These are phyloP conservation scores for Synanthedon vespiformis DNA, from an alignment of 2,888 invertebrate species.

Conservation along the genomic window DNA sequence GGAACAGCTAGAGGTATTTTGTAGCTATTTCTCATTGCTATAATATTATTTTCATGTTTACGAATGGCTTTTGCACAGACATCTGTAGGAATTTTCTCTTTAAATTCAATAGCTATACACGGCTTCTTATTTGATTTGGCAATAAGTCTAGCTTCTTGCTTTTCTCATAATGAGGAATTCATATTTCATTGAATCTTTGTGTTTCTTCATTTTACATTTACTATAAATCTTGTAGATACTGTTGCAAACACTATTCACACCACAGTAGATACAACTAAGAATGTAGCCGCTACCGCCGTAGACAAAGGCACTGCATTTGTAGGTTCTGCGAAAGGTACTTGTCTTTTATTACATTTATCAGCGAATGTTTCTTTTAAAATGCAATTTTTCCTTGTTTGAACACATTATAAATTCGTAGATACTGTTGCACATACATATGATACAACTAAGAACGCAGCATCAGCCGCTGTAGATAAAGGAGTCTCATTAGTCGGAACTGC, in stretches of 20 bases:
- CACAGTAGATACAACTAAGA: slow-evolving; percentile 36
- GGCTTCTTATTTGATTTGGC: no score
- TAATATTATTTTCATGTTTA: no score
- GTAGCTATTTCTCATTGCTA: background rate
- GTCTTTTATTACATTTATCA: no score
- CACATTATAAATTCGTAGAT: slow-evolving; percentile 2
- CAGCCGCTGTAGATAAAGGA: slow-evolving; percentile 19
- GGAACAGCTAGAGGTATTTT: slow-evolving; percentile 30
- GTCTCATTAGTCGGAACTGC: slow-evolving; percentile 16
- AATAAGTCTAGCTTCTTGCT: no score
- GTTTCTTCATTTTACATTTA: slow-evolving; percentile 1
- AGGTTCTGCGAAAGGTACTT: slow-evolving; percentile 26
- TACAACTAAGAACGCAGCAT: slow-evolving; percentile 19
- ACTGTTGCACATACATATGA: slow-evolving; percentile 16
- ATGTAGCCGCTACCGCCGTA: slow-evolving; percentile 26
- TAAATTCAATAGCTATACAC: no score
- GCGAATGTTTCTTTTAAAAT: background rate
- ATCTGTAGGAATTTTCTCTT: no score
- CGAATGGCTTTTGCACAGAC: no score
- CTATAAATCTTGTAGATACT: slow-evolving; percentile 25
- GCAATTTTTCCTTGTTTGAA: background rate
- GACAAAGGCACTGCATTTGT: slow-evolving; percentile 26
- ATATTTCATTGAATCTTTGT: background rate
- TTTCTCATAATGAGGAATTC: background rate
- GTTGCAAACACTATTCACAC: slow-evolving; percentile 21